A percentile compares a stretch with the other conserved stretches of the same genome.
These are phyloP conservation scores for Papilio demoleus DNA, from an alignment of 2,888 invertebrate genomes.

Conservation along the genomic window DNA sequence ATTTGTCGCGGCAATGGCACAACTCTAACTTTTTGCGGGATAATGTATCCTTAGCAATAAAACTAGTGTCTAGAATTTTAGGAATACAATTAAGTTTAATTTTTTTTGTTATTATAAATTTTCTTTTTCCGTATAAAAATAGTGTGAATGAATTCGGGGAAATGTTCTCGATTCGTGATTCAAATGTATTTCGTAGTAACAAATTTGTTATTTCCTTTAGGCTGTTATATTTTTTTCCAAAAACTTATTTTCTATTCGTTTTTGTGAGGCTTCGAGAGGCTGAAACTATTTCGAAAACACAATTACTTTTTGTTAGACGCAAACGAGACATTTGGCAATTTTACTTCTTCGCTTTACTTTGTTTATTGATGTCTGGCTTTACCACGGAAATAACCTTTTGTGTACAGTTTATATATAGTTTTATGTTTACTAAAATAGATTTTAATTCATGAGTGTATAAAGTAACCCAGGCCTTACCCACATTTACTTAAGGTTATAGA, in stretches of 20 bases:
- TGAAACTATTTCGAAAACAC: constrained; percentile 21
- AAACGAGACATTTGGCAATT: constrained; percentile 20
- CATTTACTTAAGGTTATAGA: too few species aligned
- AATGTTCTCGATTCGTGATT: too few species aligned
- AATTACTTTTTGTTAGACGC: constrained; percentile 24
- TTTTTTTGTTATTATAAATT: too few species aligned
- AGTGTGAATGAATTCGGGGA: background rate
- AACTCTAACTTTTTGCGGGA: too few species aligned
- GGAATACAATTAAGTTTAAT: too few species aligned
- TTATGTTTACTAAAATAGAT: too few species aligned
- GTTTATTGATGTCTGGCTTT: constrained; percentile 1
- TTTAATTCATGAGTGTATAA: too few species aligned
- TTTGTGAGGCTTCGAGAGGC: constrained; percentile 7
- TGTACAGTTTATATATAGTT: background rate
- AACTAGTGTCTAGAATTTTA: too few species aligned
- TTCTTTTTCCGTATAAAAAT: background rate
- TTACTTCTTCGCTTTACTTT: background rate
- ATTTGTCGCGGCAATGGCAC: too few species aligned
- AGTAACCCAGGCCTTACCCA: too few species aligned
- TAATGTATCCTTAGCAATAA: too few species aligned
- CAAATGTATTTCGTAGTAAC: background rate
- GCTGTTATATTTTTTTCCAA: constrained; percentile 9
- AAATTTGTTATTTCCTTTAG: constrained; percentile 16
- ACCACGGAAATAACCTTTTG: background rate
- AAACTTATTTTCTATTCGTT: constrained; percentile 17